Base-by-base conservation (phyloP, 2,888 invertebrate genomes). In the Drosophila mayaguana region DNA sequence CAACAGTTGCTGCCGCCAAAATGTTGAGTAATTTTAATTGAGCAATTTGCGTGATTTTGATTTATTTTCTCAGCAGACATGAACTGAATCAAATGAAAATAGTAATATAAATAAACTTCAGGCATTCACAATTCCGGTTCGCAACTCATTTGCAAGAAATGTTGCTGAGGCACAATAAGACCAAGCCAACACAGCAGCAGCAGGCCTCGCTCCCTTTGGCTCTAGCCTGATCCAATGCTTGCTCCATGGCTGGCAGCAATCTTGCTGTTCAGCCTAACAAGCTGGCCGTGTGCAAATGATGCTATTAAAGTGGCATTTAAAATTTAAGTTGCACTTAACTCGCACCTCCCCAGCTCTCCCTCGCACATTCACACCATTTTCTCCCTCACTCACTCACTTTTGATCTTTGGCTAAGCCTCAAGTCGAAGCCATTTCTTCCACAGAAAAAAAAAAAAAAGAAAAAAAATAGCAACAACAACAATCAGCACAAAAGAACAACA, bases 241-340 rank as follows among this genome's bases (percentile, higher is more conserved):
- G 20, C 38, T 18, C n/a, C 54, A 32, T 42, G 51, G 32, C 38
- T 42, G 22, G 62, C 65, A 62, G 77, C 65, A 62, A 46, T 62
- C 66, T 55, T 50, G 53, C 67, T 70, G 69, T 67, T 60, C 50
- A 72, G 68, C 60, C 71, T 87, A 90, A 90, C 88, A 90, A 88
- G 81, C 79, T 69, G 48, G 76, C 89, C 86, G 91, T 89, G 91
- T 91, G 90, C 91, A 90, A 91, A 91, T 90, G 90, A 90, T 90
- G 91, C 91, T 83, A 90, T 90, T 91, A 90, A 89, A 91, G 85
- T 90, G 90, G 87, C 90, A 87, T 91, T 90, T 90, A 90, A 89
- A 91, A 91, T 88, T 89, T 90, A 86, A 90, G 88, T 80, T 88
- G 74, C 86, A 83, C 75, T 80, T 77, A 68, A 77, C 60, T 85